phyloP scores from a whole-genome alignment of 2,888 invertebrate species.

The Pyrocoelia pectoralis region DNA sequence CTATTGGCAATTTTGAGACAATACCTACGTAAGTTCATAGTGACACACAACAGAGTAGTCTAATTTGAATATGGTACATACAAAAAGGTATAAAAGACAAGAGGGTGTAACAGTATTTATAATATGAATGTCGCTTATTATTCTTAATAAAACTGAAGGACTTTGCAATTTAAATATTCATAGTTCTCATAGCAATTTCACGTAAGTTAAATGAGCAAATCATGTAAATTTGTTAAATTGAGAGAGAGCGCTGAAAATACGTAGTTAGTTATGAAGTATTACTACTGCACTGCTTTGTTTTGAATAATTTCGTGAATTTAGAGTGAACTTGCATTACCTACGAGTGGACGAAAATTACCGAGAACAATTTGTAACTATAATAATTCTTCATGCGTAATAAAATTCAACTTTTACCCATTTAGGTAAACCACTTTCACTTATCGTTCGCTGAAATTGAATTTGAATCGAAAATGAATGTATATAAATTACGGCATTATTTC shows the following conservation, averaged over 20 bases:
- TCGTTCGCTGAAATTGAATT: background rate
- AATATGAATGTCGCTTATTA: background rate
- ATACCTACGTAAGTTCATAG: no score
- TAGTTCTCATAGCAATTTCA: constrained; percentile 14
- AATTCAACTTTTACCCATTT: background rate
- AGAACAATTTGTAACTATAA: constrained; percentile 9
- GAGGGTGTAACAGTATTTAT: background rate
- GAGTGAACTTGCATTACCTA: background rate
- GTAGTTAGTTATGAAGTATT: constrained; percentile 16
- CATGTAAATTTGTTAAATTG: constrained; percentile 21
- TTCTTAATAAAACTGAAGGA: constrained; percentile 7
- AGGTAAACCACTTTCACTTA: constrained; percentile 6
- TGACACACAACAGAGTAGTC: no score
- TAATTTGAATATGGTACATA: no score
- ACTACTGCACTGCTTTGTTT: constrained; percentile 16
- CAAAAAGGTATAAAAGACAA: no score
- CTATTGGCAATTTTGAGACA: no score
- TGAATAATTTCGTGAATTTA: constrained; percentile 11
- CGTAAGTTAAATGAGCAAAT: constrained; percentile 14
- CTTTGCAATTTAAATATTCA: constrained; percentile 16
- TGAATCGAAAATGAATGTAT: background rate
- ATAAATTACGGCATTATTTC: background rate
- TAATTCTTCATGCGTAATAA: constrained; percentile 6
- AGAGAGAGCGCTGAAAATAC: constrained; percentile 11
- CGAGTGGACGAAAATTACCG: background rate